These are phyloP conservation scores for Lutjanus erythropterus DNA, from an alignment of 2,113 vertebrate species.

Conservation along the genomic window DNA sequence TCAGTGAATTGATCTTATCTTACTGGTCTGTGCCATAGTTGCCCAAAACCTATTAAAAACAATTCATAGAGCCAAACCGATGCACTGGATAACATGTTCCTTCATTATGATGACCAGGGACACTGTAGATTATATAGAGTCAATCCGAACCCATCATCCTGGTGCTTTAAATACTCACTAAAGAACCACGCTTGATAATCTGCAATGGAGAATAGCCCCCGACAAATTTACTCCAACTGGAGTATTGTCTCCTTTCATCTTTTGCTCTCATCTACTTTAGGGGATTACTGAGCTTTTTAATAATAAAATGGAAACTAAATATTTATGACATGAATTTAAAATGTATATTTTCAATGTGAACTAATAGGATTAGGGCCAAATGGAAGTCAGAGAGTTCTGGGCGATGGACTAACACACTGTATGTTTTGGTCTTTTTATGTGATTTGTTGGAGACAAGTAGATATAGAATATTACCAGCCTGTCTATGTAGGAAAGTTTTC, in stretches of 20 bases:
- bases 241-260: not conserved
- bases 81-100: not conserved
- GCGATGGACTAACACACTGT: not conserved
- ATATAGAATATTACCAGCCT: not conserved
- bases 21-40: not conserved
- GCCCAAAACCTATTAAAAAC: constrained; percentile 1
- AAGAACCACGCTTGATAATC: not conserved
- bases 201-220: not conserved
- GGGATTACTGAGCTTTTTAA: not conserved
- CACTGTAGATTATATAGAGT: not conserved
- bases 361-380: not conserved
- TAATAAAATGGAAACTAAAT: not conserved
- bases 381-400: no score
- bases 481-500: not conserved
- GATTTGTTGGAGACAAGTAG: not conserved
- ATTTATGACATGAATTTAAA: not conserved
- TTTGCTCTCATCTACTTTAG: not conserved
- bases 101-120: not conserved
- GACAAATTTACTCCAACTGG: not conserved
- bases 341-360: not conserved
- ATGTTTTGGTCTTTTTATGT: not conserved
- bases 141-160: not conserved
- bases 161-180: not conserved
- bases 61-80: not conserved
- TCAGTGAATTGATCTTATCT: not conserved